phyloP scores from a whole-genome alignment of 2,888 invertebrate species.

The Malthinus flaveolus region DNA sequence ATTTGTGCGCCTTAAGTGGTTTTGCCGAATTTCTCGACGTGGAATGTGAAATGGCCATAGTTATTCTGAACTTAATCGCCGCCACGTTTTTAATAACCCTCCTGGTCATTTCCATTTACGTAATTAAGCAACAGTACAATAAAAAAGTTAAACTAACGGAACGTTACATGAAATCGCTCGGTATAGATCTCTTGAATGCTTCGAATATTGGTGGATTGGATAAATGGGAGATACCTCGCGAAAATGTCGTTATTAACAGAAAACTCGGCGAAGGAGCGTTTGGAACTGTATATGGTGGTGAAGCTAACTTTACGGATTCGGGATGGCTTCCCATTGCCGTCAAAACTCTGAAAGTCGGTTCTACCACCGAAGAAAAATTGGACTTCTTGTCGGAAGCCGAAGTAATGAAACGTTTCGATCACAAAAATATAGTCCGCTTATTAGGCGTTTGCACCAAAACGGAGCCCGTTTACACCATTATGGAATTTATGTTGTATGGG shows the following conservation, averaged over 20 bases:
- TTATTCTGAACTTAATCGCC: constrained; percentile 64
- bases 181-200: constrained; percentile 61
- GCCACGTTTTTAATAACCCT: constrained; percentile 61
- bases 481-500: constrained; percentile 94
- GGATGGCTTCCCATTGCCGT: constrained; percentile 88
- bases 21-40: constrained; percentile 70
- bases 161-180: constrained; percentile 72
- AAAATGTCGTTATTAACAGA: constrained; percentile 82
- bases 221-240: constrained; percentile 86
- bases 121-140: constrained; percentile 72
- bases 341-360: constrained; percentile 84
- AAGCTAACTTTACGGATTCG: constrained; percentile 68
- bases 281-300: constrained; percentile 91
- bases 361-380: constrained; percentile 81
- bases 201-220: constrained; percentile 64
- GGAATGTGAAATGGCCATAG: constrained; percentile 74
- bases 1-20: constrained; percentile 68
- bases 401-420: constrained; percentile 91
- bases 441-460: constrained; percentile 84
- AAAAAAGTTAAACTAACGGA: constrained; percentile 66
- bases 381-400: constrained; percentile 93
- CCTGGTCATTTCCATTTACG: constrained; percentile 61
- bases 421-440: constrained; percentile 83
- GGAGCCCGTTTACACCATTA: constrained; percentile 87
- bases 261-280: constrained; percentile 89